Base-by-base conservation (phyloP, 2,113 vertebrate species). In the Coracopsis vasa region DNA sequence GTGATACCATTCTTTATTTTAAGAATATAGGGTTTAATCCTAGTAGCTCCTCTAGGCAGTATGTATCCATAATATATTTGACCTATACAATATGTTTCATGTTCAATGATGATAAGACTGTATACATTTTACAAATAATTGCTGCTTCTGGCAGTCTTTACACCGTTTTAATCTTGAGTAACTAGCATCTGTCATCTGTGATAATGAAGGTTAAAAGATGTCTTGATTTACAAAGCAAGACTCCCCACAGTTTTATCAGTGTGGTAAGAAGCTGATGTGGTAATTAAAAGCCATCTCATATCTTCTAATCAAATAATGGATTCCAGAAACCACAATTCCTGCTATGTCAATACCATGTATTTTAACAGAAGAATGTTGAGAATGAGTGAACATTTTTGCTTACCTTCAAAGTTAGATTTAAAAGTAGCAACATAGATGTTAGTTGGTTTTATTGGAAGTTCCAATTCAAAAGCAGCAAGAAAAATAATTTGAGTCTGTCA, bases 221-320 rank as follows among this genome's bases (percentile, higher is more conserved):
- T 2, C 66, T 86, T 28, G 66, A 35, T 24, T 85, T 80, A 42
- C 61, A 77, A 80, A 92, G 37, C 39, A 23, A 27, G 37, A 5
- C 56, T 64, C 70, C 56, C 29, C 51, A 9, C 65, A 25, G 39
- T 48, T 82, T 65, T 80, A 27, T 88, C 53, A 15, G 33, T 33
- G 44, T 53, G 54, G n/a, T 83, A 70, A 95, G 80, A 67, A 80
- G 45, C 64, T 78, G 91, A 41, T 33, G 24, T 54, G 6, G 16
- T 83, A 92, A 92, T 95, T 95, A 95, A 91, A 97, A 82, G 29
- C 33, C 21, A n/a, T 77, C 75, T 65, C 61, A 80, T 90, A 56
- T 23, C 74, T 64, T 56, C 41, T 60, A 28, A 58, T 89, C 85
- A 80, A 67, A 42, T 53, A 44, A 66, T 45, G 62, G 48, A 54